Base-by-base conservation (phyloP, 1,140 invertebrate genomes). In the Carposina sasakii region DNA sequence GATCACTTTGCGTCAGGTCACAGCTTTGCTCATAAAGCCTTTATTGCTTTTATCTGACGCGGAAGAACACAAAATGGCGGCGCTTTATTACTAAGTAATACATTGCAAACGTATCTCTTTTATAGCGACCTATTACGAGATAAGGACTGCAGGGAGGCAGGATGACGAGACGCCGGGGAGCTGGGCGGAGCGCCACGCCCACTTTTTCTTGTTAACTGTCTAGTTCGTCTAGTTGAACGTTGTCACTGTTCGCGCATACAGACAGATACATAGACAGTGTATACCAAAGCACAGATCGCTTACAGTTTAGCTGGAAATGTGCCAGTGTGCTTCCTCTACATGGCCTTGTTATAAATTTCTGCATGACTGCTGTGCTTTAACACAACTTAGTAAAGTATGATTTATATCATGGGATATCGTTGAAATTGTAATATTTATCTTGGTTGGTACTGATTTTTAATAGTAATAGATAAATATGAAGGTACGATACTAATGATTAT, bases 51-150 rank as follows among this genome's bases (percentile, higher is more conserved):
- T 56, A 63, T 52, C 58, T 51, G 65, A 67, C 68, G 52, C 63
- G 73, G 75, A 79, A 76, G 71, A 61, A 72, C 70, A 75, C 76
- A 83, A 83, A 77, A 83, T 83, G 79, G 79, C 79, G 76, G 56
- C 65, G 70, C 71, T 81, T 77, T 79, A 83, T 83, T 81, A 81
- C 79, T 83, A 81, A 83, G 76, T 83, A 83, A 81, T 76, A 81
- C 76, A 70, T 76, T 73, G 65, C 63, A 63, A 71, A 58, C 63
- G 65, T 76, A 73, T 79, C 73, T 77, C 64, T 78, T 78, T 81
- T 81, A 76, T 77, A 79, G 63, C 71, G 71, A 67, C 57, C 71
- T 76, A 74, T 77, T 77, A 78, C 60, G 63, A 74, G 77, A 81
- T 81, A 77, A 81, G 56, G 66, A 63, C 63, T 58, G 63, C 22